phyloP scores from a whole-genome alignment of 2,797 vertebrate genomes.

The Morelia viridis region DNA sequence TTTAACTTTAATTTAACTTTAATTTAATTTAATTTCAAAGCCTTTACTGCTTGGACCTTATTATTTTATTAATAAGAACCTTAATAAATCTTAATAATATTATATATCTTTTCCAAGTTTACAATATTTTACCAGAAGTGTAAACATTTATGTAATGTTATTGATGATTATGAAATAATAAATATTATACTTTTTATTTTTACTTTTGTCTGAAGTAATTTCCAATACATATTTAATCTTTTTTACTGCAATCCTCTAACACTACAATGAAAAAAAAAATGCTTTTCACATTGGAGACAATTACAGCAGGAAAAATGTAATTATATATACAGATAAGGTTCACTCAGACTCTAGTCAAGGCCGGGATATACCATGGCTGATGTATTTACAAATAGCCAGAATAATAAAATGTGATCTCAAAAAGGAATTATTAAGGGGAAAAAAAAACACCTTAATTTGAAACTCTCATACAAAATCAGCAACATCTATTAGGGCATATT shows the following conservation, averaged over 20 bases:
- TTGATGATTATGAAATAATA: not conserved
- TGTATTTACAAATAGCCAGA: no score
- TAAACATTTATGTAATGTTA: not conserved
- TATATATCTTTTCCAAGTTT: not conserved
- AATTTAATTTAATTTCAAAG: not conserved
- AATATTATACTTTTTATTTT: not conserved
- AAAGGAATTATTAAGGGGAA: no score
- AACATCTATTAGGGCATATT: no score
- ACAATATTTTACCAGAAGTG: not conserved
- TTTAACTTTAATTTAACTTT: not conserved
- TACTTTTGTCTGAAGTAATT: not conserved
- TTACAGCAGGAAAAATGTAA: no score
- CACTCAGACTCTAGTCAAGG: no score
- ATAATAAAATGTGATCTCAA: no score
- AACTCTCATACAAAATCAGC: no score
- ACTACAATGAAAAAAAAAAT: no score
- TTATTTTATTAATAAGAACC: not conserved
- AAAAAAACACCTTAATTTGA: no score
- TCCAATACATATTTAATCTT: not conserved
- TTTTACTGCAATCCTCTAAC: not conserved
- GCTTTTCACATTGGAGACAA: no score
- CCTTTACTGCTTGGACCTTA: not conserved
- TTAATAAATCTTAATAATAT: not conserved
- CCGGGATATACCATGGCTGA: no score
- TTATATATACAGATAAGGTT: no score